These are phyloP conservation scores for Orgyia antiqua DNA, from an alignment of 2,888 invertebrate species.

Conservation along the genomic window DNA sequence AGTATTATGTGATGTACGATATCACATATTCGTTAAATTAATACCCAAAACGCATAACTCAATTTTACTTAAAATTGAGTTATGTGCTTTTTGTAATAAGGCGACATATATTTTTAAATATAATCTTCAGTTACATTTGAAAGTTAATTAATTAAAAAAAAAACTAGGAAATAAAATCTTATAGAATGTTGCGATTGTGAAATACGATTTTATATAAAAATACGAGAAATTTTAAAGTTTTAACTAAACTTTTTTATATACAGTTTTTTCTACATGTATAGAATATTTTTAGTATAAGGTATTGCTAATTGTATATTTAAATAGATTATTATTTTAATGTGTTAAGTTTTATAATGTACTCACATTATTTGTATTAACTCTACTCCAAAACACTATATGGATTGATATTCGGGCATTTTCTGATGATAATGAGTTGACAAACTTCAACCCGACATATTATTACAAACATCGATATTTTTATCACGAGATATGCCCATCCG, in stretches of 20 bases:
- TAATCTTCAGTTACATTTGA: conserved; percentile 26
- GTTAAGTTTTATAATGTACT: conserved; percentile 36
- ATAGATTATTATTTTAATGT: conserved; percentile 41
- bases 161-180: conserved; percentile 23
- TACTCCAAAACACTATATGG: not conserved
- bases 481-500: too few species aligned
- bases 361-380: conserved; percentile 33
- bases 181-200: conserved; percentile 25
- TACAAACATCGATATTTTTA: too few species aligned
- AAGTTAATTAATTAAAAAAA: conserved; percentile 10
- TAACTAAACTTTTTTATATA: conserved; percentile 47
- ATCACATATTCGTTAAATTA: too few species aligned
- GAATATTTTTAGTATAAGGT: conserved; percentile 51
- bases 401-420: too few species aligned
- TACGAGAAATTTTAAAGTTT: conserved; percentile 29
- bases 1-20: too few species aligned
- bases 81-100: conserved; percentile 23
- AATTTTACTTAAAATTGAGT: too few species aligned
- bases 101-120: conserved; percentile 20
- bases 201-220: conserved; percentile 30
- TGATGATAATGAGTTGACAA: too few species aligned
- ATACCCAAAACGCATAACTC: too few species aligned
- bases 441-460: too few species aligned
- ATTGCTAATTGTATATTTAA: conserved; percentile 56
- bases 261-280: conserved; percentile 57